Evolutionary conservation across 2,797 vertebrate species (phyloP).

Genomic region (Strix occidentalis): DNA sequence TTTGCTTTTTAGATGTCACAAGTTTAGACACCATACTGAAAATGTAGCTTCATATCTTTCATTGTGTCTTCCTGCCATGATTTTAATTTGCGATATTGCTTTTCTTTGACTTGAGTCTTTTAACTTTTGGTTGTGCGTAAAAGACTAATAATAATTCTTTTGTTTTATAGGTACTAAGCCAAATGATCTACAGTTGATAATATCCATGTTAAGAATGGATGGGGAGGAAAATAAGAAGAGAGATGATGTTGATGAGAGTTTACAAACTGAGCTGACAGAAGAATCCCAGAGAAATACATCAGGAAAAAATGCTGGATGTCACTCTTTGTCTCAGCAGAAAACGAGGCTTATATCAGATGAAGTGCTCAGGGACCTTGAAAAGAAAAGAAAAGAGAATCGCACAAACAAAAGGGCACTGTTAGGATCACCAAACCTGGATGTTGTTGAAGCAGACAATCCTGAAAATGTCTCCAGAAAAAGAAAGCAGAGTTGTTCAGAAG

Average conservation of each 20-base stretch:
- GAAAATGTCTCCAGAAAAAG: conserved; percentile 56
- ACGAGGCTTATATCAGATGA: background rate
- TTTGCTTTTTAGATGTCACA: background rate
- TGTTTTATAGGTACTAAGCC: conserved; percentile 60
- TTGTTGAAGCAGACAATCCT: conserved; percentile 7
- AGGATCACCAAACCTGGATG: background rate
- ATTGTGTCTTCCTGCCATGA: background rate
- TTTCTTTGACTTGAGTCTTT: background rate
- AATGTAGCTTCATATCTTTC: background rate
- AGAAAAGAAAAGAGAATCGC: conserved; percentile 6
- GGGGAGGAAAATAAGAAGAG: conserved; percentile 51
- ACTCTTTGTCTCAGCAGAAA: background rate
- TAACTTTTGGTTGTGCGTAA: background rate
- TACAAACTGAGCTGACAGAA: background rate
- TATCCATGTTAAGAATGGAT: conserved; percentile 68
- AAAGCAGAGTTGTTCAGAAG: conserved; percentile 53
- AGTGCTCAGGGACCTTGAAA: background rate
- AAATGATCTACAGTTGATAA: conserved; percentile 13
- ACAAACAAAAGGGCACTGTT: conserved; percentile 49
- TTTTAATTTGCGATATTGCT: background rate
- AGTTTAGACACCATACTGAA: background rate
- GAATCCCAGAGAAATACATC: background rate
- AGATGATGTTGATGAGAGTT: conserved; percentile 40
- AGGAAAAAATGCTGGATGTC: background rate
- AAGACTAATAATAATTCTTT: conserved; percentile 28